Base-by-base conservation (phyloP, 2,113 vertebrate species). In the Dicaeum eximium region DNA sequence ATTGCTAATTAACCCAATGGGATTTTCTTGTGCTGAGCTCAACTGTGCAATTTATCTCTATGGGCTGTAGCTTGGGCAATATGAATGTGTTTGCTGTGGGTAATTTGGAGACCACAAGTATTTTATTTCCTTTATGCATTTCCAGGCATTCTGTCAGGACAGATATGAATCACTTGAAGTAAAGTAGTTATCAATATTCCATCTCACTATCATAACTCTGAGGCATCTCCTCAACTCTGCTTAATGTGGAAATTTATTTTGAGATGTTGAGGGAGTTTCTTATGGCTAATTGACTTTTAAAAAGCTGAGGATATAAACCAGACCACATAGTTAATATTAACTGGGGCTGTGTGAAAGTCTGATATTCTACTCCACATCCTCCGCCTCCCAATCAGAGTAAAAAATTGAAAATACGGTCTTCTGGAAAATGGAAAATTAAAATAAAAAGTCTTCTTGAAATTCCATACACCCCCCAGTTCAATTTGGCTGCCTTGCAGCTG, bases 161-260 rank as follows among this genome's bases (percentile, higher is more conserved):
- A 89, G 31, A 64, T 84, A 58, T 35, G 37, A 88, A 77, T 60
- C 13, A 72, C 48, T 42, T 75, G 3, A 93, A 89, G 33, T 42
- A 22, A 62, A 70, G 54, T 31, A 35, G 33, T 71, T 93, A 58
- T 54, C 65, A 35, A 33, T 94, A 87, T 65, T 85, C 48, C 33
- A 78, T 85, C 31, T 80, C 42, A 28, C 37, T 48, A 25, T n/a
- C 21, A 19, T 93, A 86, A 50, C 10, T 93, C 45, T 90, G 53
- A 93, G 70, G 54, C 33, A 28, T 88, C 24, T 89, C 78, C 30
- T 64, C 54, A 62, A 2, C 25, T 77, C 54, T 65, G 17, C 54
- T 65, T 86, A 58, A 51, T 61, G 58, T 90, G 48, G 18, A 86
- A 90, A 57, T 90, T 86, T 92, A 57, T 88, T 90, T 87, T 83